These are phyloP conservation scores for Scaptodrosophila lebanonensis DNA, from an alignment of 1,140 invertebrate species.

Conservation along the genomic window DNA sequence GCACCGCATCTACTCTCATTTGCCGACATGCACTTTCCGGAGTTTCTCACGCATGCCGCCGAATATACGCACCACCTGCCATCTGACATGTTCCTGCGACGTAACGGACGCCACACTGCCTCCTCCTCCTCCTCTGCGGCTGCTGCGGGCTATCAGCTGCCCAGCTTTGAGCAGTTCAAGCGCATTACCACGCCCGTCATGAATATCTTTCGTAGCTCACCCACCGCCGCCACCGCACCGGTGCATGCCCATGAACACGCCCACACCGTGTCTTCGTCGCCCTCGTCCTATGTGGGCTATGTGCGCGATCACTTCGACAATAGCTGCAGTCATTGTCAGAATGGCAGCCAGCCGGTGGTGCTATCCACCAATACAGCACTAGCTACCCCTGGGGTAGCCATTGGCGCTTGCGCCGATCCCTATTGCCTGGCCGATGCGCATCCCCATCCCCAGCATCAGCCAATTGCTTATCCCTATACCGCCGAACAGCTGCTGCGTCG, in stretches of 20 bases:
- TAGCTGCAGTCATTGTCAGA: slow-evolving; percentile 73
- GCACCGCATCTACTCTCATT: slow-evolving; percentile 54
- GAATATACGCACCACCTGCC: slow-evolving; percentile 31
- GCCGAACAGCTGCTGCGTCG: slow-evolving; percentile 55
- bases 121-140: slow-evolving; percentile 40
- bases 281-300: slow-evolving; percentile 67
- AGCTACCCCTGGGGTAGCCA: slow-evolving; percentile 56
- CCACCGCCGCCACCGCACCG: slow-evolving; percentile 21
- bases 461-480: slow-evolving; percentile 59
- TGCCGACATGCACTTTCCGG: slow-evolving; percentile 29
- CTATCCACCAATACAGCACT: slow-evolving; percentile 66
- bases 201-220: slow-evolving; percentile 74
- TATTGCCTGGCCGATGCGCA: slow-evolving; percentile 68
- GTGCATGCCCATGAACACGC: slow-evolving; percentile 51
- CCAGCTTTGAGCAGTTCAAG: slow-evolving; percentile 70
- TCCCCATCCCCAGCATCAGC: slow-evolving; percentile 72
- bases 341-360: slow-evolving; percentile 70
- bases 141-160: slow-evolving; percentile 14
- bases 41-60: slow-evolving; percentile 25
- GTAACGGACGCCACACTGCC: slow-evolving; percentile 45
- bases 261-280: slow-evolving; percentile 63
- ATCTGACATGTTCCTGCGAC: slow-evolving; percentile 35
- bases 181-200: slow-evolving; percentile 69
- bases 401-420: slow-evolving; percentile 64
- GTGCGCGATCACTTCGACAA: slow-evolving; percentile 73